Percentiles rank a stretch among this genome's conserved stretches.
These are phyloP conservation scores for Athalia cordata DNA, from an alignment of 2,888 invertebrate genomes.

Conservation along the genomic window DNA sequence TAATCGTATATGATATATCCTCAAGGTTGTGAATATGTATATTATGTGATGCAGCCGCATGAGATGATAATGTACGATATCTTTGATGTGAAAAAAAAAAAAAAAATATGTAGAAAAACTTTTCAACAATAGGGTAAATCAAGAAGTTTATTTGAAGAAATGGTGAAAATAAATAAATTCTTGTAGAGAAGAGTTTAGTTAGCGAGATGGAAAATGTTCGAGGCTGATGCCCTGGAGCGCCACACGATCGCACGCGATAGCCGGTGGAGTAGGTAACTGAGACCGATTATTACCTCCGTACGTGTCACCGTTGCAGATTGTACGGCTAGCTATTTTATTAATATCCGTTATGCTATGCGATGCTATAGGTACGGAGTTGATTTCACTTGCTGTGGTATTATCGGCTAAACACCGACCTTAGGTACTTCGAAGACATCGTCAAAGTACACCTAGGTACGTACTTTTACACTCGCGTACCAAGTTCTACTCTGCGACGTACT, in stretches of 20 bases:
- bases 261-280: slow-evolving; percentile 1
- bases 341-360: slow-evolving; percentile 36
- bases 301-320: slow-evolving; percentile 52
- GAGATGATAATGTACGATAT: background rate
- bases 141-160: background rate
- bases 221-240: slow-evolving; percentile 40
- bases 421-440: slow-evolving; percentile 44
- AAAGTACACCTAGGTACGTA: background rate
- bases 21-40: no score
- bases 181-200: background rate
- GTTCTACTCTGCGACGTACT: no score
- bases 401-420: slow-evolving; percentile 57
- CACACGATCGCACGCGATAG: slow-evolving; percentile 34
- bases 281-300: slow-evolving; percentile 40
- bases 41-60: no score
- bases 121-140: background rate
- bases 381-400: slow-evolving; percentile 52
- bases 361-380: slow-evolving; percentile 12
- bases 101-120: no score
- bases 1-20: no score
- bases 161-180: no score
- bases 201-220: background rate
- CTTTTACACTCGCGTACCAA: background rate
- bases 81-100: background rate
- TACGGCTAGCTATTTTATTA: slow-evolving; percentile 48